Evolutionary conservation across 2,888 invertebrate genomes (phyloP).

Genomic region (Eurois occulta): DNA sequence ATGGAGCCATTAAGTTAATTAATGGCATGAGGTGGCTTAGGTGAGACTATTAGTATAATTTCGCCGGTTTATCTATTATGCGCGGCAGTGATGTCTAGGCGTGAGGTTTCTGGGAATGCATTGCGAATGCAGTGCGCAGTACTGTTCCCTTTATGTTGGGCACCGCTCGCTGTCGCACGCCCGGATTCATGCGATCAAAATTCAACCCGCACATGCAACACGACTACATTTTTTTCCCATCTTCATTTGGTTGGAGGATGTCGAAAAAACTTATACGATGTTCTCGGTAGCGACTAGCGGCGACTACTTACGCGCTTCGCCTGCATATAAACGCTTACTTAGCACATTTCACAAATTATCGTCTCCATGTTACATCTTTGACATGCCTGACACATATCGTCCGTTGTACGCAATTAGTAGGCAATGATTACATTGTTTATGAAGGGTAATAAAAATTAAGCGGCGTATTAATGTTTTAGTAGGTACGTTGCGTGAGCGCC

Average conservation of each 20-base stretch:
- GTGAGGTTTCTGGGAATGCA: conserved; percentile 65
- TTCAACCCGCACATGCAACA: conserved; percentile 77
- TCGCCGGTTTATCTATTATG: conserved; percentile 42
- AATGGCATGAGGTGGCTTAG: conserved; percentile 28
- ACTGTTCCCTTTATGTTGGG: conserved; percentile 58
- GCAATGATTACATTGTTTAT: conserved; percentile 72
- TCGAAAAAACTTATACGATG: conserved; percentile 76
- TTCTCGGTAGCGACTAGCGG: conserved; percentile 70
- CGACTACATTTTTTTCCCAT: conserved; percentile 78
- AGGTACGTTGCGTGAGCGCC: conserved; percentile 71
- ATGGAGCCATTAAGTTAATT: conserved; percentile 46
- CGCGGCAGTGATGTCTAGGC: conserved; percentile 41
- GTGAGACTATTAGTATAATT: conserved; percentile 25
- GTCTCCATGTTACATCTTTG: conserved; percentile 65
- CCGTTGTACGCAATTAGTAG: conserved; percentile 71
- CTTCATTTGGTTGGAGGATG: conserved; percentile 78
- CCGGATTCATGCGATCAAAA: conserved; percentile 75
- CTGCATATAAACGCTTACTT: conserved; percentile 78
- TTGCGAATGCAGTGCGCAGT: conserved; percentile 68
- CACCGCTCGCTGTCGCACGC: conserved; percentile 64
- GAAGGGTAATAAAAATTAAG: conserved; percentile 68
- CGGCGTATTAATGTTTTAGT: conserved; percentile 65
- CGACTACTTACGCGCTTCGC: conserved; percentile 63
- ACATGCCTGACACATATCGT: conserved; percentile 65
- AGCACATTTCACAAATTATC: conserved; percentile 73